Evolutionary conservation across 92 coral and sea anemone species (phyloP).

Genomic region (Paramuricea clavata): DNA sequence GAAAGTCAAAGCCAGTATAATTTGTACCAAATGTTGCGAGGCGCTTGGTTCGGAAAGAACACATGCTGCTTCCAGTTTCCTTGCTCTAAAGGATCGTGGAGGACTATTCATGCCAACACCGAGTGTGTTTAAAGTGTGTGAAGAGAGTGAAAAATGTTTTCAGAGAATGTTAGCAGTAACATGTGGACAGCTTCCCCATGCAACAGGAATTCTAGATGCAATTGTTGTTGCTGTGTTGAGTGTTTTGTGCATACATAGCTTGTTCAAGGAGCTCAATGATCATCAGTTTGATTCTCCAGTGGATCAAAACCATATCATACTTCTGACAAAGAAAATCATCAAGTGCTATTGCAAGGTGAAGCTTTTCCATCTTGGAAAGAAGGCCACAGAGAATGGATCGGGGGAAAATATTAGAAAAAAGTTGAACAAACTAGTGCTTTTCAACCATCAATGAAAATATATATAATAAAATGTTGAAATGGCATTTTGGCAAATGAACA

Average conservation of each 20-base stretch:
- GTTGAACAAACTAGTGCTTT: constrained; percentile 17
- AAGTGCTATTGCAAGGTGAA: constrained; percentile 27
- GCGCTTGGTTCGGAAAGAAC: not conserved
- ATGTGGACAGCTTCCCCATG: constrained; percentile 9
- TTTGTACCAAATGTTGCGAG: not conserved
- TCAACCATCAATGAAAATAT: constrained; percentile 22
- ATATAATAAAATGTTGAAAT: too few relatives aligned
- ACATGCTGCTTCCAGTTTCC: not conserved
- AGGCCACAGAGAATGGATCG: not conserved
- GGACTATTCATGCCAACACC: not conserved
- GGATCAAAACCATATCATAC: not conserved
- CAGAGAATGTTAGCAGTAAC: constrained; percentile 18
- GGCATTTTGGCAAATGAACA: not conserved
- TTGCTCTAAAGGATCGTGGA: not conserved
- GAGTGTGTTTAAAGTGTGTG: constrained; percentile 18
- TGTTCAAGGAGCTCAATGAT: constrained; percentile 8
- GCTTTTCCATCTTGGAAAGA: constrained; percentile 22
- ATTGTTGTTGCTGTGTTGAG: not conserved
- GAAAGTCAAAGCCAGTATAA: not conserved
- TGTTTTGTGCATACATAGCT: not conserved
- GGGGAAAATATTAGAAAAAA: not conserved
- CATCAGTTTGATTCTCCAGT: not conserved
- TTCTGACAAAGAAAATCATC: not conserved
- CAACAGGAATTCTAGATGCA: not conserved
- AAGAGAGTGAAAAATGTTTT: constrained; percentile 21